Base-by-base conservation (phyloP, 2,888 invertebrate genomes). In the Melinaea marsaeus region DNA sequence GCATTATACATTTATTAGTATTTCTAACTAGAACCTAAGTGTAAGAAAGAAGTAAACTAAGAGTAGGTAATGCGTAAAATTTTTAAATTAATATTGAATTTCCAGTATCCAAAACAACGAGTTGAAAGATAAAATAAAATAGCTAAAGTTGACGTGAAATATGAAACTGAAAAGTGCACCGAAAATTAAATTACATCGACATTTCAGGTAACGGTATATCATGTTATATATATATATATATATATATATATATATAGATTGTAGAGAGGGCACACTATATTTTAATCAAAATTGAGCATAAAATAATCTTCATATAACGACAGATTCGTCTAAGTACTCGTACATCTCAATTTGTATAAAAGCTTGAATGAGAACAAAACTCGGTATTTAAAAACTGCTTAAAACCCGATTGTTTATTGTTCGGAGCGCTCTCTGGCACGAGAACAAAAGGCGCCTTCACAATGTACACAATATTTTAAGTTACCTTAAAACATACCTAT, bases 281-380 rank as follows among this genome's bases (percentile, higher is more conserved):
- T 37, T 37, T 9, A 9, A 42, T 42, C 42, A 42, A 42, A 32
- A 51, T 3, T n/a, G 46, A n/a, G 11, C 32, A 9, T 5, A 4
- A n/a, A 48, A 51, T 4, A 11, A 51, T 32, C 51, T 22, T 51
- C 11, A 51, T 32, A 7, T 11, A 32, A 11, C 22, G 51, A 32
- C 32, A 51, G 51, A 22, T 51, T 48, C 13, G 6, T 51, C 51
- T 51, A 51, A 51, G 51, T 51, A 37, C 47, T 13, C 46, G 37
- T 59, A 55, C 48, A 64, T 55, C 62, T 65, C 65, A 65, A 67
- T 67, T 57, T 65, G 22, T 57, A 57, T 67, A 63, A 67, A 63
- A 67, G 67, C 67, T 62, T 55, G 35, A 51, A 51, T 46, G 13
- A n/a, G 57, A 63, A 62, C 60, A 57, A 55, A 62, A 47, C 55